A percentile compares a stretch with the other conserved stretches of the same genome.
These are phyloP conservation scores for Drosophila nigricruria DNA, from an alignment of 2,888 invertebrate species.

Conservation along the genomic window DNA sequence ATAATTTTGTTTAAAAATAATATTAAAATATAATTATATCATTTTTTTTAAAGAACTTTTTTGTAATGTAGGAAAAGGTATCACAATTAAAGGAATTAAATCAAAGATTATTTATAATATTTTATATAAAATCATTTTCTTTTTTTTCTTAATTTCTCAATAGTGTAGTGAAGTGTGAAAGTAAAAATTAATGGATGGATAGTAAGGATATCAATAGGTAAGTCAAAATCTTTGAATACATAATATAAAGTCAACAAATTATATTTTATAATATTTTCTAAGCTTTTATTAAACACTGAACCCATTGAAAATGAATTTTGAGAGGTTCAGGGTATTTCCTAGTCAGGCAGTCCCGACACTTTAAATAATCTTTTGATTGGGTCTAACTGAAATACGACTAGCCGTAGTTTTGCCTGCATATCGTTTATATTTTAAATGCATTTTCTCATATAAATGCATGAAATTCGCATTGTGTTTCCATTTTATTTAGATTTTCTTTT, in stretches of 20 bases:
- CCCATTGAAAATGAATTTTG: background rate
- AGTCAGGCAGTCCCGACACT: too few relatives aligned
- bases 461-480: slow-evolving; percentile 44
- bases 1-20: background rate
- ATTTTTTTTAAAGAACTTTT: background rate
- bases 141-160: background rate
- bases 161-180: background rate
- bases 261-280: background rate
- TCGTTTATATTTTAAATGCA: slow-evolving; percentile 54
- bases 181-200: background rate
- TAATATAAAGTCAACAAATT: background rate
- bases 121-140: background rate
- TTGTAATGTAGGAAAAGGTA: background rate
- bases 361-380: slow-evolving; percentile 12
- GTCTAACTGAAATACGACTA: slow-evolving; percentile 35
- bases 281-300: background rate
- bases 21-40: too few relatives aligned
- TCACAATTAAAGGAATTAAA: background rate
- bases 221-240: background rate
- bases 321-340: background rate
- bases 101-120: too few relatives aligned
- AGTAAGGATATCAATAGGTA: background rate
- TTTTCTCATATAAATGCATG: slow-evolving; percentile 49
- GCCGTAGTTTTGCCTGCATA: slow-evolving; percentile 32
- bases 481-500: slow-evolving; percentile 12